Base-by-base conservation (phyloP, 2,888 invertebrate genomes). In the Eupeodes luniger region DNA sequence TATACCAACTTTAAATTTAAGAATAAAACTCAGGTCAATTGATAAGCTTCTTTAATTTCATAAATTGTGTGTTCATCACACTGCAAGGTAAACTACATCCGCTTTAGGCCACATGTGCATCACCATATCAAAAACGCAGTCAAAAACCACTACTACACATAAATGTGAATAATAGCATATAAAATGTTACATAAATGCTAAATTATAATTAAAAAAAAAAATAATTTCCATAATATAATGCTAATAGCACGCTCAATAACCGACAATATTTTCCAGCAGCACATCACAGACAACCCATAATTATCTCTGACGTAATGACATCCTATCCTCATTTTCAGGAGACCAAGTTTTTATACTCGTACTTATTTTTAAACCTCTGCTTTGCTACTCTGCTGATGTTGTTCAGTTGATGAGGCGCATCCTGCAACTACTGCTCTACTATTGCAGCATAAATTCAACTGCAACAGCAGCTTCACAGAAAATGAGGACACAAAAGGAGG, bases 241-340 rank as follows among this genome's bases (percentile, higher is more conserved):
- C 44, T 72, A 79, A 83, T 72, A 80, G 74, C 74, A 69, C 74
- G 77, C 77, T 88, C 81, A 81, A 88, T 84, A 87, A 72, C 76
- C 83, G 44, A 67, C 83, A 76, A 51, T 44, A 80, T 77, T 76
- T 47, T 74, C 55, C 70, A 57, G 34, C 72, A 72, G 47, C 59
- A 72, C 47, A 55, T 19, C 40, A 5, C 84, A 77, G 87, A 84
- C 87, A 84, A 70, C 53, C 81, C 84, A 81, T 81, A 78, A 85
- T 88, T 81, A 88, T 84, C 69, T 81, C 74, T 81, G 81, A 88
- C 78, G 81, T 77, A 84, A 84, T 84, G 88, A 75, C 81, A 84
- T 78, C 78, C 51, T 81, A 84, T 85, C 69, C 85, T 53, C 74
- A 75, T 85, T 85, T 66, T 72, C 80, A 1, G 2, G 27, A 69